Percentiles rank a stretch among this genome's conserved stretches.
Evolutionary conservation across 1,140 invertebrate genomes (phyloP).

Genomic region (Manduca sexta): DNA sequence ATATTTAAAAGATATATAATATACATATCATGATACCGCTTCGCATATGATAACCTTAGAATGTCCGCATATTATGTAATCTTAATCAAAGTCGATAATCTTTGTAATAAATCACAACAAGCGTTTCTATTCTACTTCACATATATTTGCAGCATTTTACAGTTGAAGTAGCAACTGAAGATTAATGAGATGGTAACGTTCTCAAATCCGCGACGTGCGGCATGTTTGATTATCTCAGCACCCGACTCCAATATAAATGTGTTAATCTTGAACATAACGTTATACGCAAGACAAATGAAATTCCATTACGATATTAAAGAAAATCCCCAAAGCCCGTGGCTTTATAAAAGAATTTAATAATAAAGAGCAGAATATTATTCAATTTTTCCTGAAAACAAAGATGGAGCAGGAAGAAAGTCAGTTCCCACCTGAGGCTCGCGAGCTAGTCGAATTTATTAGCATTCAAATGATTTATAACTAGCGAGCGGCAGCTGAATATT

Average conservation of each 20-base stretch:
- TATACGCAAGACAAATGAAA: slow-evolving; percentile 48
- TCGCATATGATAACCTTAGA: too few relatives aligned
- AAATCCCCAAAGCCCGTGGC: slow-evolving; percentile 46
- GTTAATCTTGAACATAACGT: slow-evolving; percentile 20
- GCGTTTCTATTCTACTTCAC: too few relatives aligned
- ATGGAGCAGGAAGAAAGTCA: slow-evolving; percentile 54
- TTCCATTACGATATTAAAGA: slow-evolving; percentile 58
- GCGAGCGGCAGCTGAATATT: slow-evolving; percentile 69
- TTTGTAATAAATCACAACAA: too few relatives aligned
- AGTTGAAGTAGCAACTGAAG: too few relatives aligned
- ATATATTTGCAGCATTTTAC: too few relatives aligned
- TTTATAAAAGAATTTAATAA: slow-evolving; percentile 64
- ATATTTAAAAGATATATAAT: too few relatives aligned
- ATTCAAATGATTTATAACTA: slow-evolving; percentile 73
- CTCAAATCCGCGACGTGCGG: too few relatives aligned
- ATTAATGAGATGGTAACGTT: too few relatives aligned
- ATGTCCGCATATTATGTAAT: too few relatives aligned
- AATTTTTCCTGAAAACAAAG: slow-evolving; percentile 58
- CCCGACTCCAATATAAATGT: slow-evolving; percentile 10
- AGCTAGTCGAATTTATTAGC: slow-evolving; percentile 70
- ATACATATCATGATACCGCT: too few relatives aligned
- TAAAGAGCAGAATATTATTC: slow-evolving; percentile 61
- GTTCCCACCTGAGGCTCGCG: slow-evolving; percentile 53
- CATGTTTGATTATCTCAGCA: too few relatives aligned
- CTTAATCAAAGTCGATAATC: too few relatives aligned